Base-by-base conservation (phyloP, 2,113 vertebrate genomes). In the Psittacara wagleri region DNA sequence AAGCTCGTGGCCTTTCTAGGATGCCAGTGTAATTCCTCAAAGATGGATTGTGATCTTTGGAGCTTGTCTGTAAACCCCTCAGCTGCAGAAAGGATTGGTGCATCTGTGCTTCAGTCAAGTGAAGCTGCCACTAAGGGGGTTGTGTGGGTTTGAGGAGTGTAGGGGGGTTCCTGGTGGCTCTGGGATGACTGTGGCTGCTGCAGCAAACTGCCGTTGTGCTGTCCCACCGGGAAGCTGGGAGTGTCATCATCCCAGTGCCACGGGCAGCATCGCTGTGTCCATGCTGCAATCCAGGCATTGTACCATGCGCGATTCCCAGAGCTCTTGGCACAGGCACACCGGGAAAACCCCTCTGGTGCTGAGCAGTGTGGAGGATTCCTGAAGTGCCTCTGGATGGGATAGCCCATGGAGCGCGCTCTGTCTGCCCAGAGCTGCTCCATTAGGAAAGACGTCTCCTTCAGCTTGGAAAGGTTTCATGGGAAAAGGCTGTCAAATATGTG, bases 91-190 rank as follows among this genome's bases (percentile, higher is more conserved):
- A 37, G 1, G 6, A 13, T 35, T 17, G 19, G 23, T 37, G 1
- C 20, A 3, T 33, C 11, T 59, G 75, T 18, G 75, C 83, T 51
- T 49, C 10, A 3, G 10, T 11, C 46, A n/a, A 5, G 24, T 4
- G 0, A 29, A 23, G 29, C 16, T 31, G 57, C 48, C 20, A 1
- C 17, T 29, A 57, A 3, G 0, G 3, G 7, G 2, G 0, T 9
- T 11, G 12, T 39, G 48, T 62, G 80, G 67, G 55, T 12, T 44
- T 43, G 79, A 6, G 0, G 9, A 75, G 41, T 28, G 72, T 8
- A 11, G 41, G 63, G 17, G 11, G 29, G 17, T 39, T 77, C 54
- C 49, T 5, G 13, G 11, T 7, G 22, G 48, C 33, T 7, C 0
- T 1, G 37, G n/a, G 37, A 7, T 39, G 62, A 37, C 89, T 62